Conservation (phyloP, 35 echinoderm and acorn worm species). For the Acanthaster planci region DNA sequence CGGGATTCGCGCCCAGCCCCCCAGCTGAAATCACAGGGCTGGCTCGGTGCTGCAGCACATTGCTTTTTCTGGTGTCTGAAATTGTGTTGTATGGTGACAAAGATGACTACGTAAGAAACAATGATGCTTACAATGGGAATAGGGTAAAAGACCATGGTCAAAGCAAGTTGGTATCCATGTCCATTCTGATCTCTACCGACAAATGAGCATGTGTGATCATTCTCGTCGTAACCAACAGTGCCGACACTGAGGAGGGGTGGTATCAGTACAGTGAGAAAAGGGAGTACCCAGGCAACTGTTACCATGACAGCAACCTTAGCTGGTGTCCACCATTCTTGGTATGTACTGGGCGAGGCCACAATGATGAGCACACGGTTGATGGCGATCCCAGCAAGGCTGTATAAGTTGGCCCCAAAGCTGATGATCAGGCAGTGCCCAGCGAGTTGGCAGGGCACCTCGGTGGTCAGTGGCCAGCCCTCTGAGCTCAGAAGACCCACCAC, state of each 20-base stretch:
- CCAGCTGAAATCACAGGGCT: background rate
- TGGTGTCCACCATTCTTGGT: background rate
- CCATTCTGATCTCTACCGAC: background rate
- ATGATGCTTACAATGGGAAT: background rate
- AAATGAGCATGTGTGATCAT: background rate
- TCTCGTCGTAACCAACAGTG: background rate
- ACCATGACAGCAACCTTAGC: slow-evolving; percentile 32
- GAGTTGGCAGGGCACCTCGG: background rate
- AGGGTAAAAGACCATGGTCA: background rate
- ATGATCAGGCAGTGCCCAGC: background rate
- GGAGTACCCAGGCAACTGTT: slow-evolving; percentile 8
- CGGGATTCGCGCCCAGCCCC: background rate
- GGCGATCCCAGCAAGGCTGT: slow-evolving; percentile 32
- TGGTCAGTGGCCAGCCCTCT: slow-evolving; percentile 14
- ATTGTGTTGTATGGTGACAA: background rate
- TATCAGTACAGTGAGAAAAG: background rate
- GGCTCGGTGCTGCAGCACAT: too few relatives aligned
- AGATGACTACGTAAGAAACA: background rate
- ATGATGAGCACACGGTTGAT: slow-evolving; percentile 44
- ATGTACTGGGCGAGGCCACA: slow-evolving; percentile 5
- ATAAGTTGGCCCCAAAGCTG: slow-evolving; percentile 7
- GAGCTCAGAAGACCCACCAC: background rate
- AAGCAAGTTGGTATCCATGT: background rate
- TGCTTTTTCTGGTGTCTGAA: background rate
- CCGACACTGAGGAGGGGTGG: background rate